A percentile compares a stretch with the other conserved stretches of the same genome.
phyloP scores from a whole-genome alignment of 2,888 invertebrate genomes.

The Melinaea marsaeus region DNA sequence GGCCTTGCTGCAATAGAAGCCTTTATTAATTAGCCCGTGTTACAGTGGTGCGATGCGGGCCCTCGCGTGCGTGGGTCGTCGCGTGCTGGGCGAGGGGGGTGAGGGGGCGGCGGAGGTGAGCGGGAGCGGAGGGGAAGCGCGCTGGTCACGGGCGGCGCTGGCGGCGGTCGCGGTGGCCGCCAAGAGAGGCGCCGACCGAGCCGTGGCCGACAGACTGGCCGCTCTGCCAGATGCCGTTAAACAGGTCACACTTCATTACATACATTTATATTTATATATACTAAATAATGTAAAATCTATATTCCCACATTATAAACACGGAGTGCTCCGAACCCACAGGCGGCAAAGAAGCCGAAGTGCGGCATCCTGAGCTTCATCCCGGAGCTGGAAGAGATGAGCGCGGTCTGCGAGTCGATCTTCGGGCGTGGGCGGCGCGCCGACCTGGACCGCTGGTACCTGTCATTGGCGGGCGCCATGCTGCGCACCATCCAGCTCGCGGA shows the following conservation, averaged over 20 bases:
- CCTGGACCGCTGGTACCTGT: constrained; percentile 93
- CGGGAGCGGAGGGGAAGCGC: constrained; percentile 79
- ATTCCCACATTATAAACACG: constrained; percentile 9
- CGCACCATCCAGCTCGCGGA: constrained; percentile 89
- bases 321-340: constrained; percentile 29
- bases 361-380: constrained; percentile 93
- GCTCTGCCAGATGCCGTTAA: constrained; percentile 83
- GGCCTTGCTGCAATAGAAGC: too few relatives aligned
- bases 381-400: constrained; percentile 93
- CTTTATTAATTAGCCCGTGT: constrained; percentile 20
- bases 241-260: constrained; percentile 32
- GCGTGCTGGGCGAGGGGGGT: constrained; percentile 93
- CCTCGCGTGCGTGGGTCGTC: constrained; percentile 92
- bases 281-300: neutral
- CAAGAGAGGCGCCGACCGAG: constrained; percentile 87
- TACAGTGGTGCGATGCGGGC: constrained; percentile 95
- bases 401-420: constrained; percentile 92
- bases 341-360: constrained; percentile 83
- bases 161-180: constrained; percentile 61
- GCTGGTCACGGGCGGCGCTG: constrained; percentile 57
- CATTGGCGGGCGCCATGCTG: constrained; percentile 89
- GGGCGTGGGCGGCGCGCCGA: constrained; percentile 92
- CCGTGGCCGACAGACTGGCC: constrained; percentile 89
- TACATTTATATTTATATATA: too few relatives aligned
- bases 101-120: constrained; percentile 84